A percentile compares a stretch with the other conserved stretches of the same genome.
Conservation (phyloP, 2,888 invertebrate genomes). For the Ecdyonurus torrentis region DNA sequence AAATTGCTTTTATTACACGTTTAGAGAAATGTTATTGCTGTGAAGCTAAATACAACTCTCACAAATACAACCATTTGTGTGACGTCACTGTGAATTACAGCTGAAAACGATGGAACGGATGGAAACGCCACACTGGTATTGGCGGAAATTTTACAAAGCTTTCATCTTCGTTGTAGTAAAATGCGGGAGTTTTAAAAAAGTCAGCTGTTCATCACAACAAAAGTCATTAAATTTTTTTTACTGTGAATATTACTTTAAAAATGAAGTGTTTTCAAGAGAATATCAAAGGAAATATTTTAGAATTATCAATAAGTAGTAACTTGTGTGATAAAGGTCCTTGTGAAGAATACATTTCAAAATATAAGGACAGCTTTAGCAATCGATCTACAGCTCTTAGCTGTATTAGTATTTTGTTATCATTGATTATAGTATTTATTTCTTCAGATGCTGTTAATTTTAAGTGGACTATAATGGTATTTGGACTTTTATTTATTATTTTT, state of each 20-base stretch:
- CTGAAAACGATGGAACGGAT: not conserved
- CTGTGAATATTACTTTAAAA: not conserved
- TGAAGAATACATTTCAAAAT: not conserved
- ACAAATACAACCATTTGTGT: not conserved
- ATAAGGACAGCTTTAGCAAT: not conserved
- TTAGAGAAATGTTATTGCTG: not conserved
- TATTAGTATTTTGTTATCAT: no score
- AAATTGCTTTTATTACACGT: not conserved
- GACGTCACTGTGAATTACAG: not conserved
- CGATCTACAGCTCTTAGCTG: not conserved
- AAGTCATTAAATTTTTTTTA: not conserved
- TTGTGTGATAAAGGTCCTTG: not conserved
- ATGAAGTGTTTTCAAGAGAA: not conserved
- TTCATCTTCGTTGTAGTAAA: no score
- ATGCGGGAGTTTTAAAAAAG: not conserved
- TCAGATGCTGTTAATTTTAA: not conserved
- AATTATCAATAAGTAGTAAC: not conserved
- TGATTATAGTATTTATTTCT: no score
- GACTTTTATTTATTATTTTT: no score
- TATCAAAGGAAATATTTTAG: not conserved
- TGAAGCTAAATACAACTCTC: not conserved
- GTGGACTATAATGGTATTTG: not conserved
- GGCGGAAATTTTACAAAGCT: not conserved
- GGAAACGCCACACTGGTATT: no score
- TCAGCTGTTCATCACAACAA: not conserved